These are phyloP conservation scores for Polietes domitor DNA, from an alignment of 2,888 invertebrate genomes.

Conservation along the genomic window DNA sequence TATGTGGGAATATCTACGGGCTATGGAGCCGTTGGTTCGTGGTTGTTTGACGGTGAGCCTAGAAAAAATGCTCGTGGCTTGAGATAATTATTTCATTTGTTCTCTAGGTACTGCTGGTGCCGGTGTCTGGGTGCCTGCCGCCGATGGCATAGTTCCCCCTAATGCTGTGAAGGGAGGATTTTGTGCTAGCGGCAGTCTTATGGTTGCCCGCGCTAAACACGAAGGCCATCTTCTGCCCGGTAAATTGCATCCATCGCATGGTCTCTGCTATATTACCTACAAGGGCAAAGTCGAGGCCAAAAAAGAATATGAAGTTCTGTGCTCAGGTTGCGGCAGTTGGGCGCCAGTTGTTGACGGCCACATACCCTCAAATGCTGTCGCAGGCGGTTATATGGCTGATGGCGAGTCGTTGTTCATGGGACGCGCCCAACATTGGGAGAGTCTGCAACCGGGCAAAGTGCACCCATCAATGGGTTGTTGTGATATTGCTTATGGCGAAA, in stretches of 20 bases:
- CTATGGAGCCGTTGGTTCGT: conserved; percentile 91
- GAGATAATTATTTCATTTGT: no score
- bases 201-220: conserved; percentile 86
- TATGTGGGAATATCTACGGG: conserved; percentile 92
- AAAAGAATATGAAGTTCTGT: conserved; percentile 85
- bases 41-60: conserved; percentile 82
- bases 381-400: conserved; percentile 87
- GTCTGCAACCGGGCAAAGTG: conserved; percentile 90
- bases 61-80: no score
- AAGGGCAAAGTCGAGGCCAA: conserved; percentile 88
- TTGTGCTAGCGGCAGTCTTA: conserved; percentile 84
- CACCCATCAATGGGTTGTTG: conserved; percentile 91
- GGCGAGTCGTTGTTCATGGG: conserved; percentile 91
- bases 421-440: conserved; percentile 89
- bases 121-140: conserved; percentile 84
- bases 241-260: conserved; percentile 85
- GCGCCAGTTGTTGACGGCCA: conserved; percentile 83
- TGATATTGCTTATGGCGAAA: conserved; percentile 91
- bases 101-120: conserved; percentile 61
- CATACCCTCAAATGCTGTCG: conserved; percentile 88
- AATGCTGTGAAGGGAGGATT: conserved; percentile 86
- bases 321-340: conserved; percentile 85
- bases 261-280: conserved; percentile 87
- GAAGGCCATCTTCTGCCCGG: conserved; percentile 90
- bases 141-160: conserved; percentile 85